Evolutionary conservation across 2,113 vertebrate genomes (phyloP).

Genomic region (Ceyx cyanopectus): DNA sequence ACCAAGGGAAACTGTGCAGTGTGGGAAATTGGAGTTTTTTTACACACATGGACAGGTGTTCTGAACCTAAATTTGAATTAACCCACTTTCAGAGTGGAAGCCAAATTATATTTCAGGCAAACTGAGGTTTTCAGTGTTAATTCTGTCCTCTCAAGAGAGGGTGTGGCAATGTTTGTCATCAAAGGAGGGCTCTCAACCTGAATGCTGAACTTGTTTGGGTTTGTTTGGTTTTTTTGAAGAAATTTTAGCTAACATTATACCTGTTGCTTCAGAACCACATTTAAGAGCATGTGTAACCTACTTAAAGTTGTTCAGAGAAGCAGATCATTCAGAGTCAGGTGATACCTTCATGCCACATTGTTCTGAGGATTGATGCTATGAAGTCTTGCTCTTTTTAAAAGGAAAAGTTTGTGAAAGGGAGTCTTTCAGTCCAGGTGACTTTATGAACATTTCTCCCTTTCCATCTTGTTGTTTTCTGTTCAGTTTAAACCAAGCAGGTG

Average conservation of each 20-base stretch:
- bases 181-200: neutral
- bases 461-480: neutral
- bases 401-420: neutral
- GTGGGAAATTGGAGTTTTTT: neutral
- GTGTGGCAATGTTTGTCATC: neutral
- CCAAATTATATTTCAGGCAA: neutral
- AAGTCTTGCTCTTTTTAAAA: neutral
- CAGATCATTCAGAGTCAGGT: neutral
- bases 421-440: accelerated
- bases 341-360: neutral
- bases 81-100: neutral
- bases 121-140: neutral
- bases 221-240: neutral
- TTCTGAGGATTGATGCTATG: neutral
- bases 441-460: neutral
- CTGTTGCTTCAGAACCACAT: neutral
- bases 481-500: neutral
- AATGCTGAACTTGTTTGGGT: neutral
- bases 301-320: neutral
- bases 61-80: neutral
- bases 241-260: neutral
- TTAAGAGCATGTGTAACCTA: neutral
- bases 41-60: accelerated
- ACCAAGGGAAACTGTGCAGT: neutral
- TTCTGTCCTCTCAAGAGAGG: neutral